phyloP scores from a whole-genome alignment of 2,888 invertebrate species.

The Adelognathus sp. region DNA sequence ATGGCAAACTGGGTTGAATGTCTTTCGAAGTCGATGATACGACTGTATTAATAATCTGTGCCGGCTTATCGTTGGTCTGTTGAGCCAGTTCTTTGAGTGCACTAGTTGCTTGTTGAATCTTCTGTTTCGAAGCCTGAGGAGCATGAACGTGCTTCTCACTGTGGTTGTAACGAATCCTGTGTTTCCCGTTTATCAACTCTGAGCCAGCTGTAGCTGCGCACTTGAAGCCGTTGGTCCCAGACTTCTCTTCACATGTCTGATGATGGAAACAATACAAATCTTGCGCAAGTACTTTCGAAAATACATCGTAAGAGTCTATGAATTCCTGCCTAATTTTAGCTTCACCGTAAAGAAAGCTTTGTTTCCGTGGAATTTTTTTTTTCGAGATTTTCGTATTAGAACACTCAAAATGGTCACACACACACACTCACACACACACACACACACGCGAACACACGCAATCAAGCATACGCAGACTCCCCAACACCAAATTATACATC shows the following conservation, averaged over 20 bases:
- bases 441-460: background rate
- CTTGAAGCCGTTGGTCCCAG: slow-evolving; percentile 2
- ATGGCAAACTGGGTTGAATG: background rate
- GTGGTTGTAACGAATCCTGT: slow-evolving; percentile 1
- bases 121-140: slow-evolving; percentile 10
- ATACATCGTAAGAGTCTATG: slow-evolving; percentile 1
- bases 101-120: background rate
- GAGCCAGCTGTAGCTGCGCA: background rate
- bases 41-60: background rate
- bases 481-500: background rate
- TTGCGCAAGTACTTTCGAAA: background rate
- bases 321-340: too few relatives aligned
- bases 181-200: background rate
- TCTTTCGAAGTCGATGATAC: background rate
- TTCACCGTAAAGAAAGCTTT: too few relatives aligned
- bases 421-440: background rate
- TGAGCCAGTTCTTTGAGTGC: background rate
- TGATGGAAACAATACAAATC: background rate
- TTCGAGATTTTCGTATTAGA: too few relatives aligned
- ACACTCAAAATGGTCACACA: too few relatives aligned
- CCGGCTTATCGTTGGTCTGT: background rate
- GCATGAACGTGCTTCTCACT: slow-evolving; percentile 1
- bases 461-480: background rate
- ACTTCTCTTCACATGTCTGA: slow-evolving; percentile 7
- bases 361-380: too few relatives aligned